Evolutionary conservation across 1,140 invertebrate genomes (phyloP).

Genomic region (Proctacanthus coquilletti): DNA sequence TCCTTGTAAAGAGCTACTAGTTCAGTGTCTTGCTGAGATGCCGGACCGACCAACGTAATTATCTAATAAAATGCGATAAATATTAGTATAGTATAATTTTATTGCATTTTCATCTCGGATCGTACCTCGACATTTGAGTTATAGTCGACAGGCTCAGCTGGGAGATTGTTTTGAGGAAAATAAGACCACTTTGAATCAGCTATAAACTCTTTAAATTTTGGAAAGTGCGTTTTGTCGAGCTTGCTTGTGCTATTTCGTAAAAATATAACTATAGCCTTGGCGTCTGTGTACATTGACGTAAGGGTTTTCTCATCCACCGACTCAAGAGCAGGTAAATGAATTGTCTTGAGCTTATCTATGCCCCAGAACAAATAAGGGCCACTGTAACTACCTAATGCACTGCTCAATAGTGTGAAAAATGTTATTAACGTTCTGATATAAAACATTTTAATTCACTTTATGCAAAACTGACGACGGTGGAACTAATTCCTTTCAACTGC

Average conservation of each 20-base stretch:
- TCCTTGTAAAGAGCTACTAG: conserved; percentile 37
- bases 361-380: conserved; percentile 42
- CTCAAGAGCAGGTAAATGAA: conserved; percentile 33
- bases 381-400: no score
- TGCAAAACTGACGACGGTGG: no score
- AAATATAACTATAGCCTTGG: conserved; percentile 23
- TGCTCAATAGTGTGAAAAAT: no score
- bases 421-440: no score
- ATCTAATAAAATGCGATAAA: conserved; percentile 24
- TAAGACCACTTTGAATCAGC: conserved; percentile 30
- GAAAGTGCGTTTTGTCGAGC: conserved; percentile 20
- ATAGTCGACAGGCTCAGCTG: conserved; percentile 35
- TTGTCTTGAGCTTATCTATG: conserved; percentile 30
- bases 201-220: conserved; percentile 21
- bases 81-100: conserved; percentile 3
- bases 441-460: no score
- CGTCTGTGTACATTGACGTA: conserved; percentile 28
- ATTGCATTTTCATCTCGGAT: neutral
- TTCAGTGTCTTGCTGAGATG: conserved; percentile 37
- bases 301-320: conserved; percentile 32
- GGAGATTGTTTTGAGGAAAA: conserved; percentile 35
- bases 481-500: no score
- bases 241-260: conserved; percentile 20
- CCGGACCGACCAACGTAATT: conserved; percentile 35
- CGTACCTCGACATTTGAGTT: conserved; percentile 27